phyloP scores from a whole-genome alignment of 2,888 invertebrate genomes.

The Ernsta delagoae region DNA sequence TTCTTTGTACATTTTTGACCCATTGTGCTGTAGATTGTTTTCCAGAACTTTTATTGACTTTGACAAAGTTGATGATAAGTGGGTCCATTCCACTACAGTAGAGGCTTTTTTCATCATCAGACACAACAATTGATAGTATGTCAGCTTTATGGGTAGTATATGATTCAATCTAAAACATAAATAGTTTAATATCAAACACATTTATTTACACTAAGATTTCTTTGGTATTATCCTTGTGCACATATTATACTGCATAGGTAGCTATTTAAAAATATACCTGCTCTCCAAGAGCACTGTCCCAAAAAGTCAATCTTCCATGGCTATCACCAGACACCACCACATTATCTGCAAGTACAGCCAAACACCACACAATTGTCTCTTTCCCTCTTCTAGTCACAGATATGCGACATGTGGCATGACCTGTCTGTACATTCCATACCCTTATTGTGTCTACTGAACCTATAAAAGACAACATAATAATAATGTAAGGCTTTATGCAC shows the following conservation, averaged over 20 bases:
- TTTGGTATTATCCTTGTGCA: no score
- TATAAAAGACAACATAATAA: no score
- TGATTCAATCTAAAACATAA: slow-evolving; percentile 85
- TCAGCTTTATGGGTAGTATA: slow-evolving; percentile 93
- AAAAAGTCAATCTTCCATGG: slow-evolving; percentile 92
- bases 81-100: slow-evolving; percentile 95
- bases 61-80: slow-evolving; percentile 89
- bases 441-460: slow-evolving; percentile 93
- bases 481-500: no score
- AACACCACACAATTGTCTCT: slow-evolving; percentile 94
- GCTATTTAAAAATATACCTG: slow-evolving; percentile 64
- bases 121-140: slow-evolving; percentile 89
- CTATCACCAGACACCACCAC: slow-evolving; percentile 94
- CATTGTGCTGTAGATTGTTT: slow-evolving; percentile 86
- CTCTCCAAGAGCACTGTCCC: slow-evolving; percentile 93
- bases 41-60: slow-evolving; percentile 84
- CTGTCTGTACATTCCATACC: slow-evolving; percentile 93
- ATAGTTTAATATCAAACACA: background rate
- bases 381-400: slow-evolving; percentile 87
- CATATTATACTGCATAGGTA: no score
- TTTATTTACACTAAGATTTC: no score
- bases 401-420: slow-evolving; percentile 93
- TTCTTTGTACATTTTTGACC: slow-evolving; percentile 92
- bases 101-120: slow-evolving; percentile 88
- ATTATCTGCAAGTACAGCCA: slow-evolving; percentile 92